Evolutionary conservation across 35 echinoderm and acorn worm genomes (phyloP).

Genomic region (Anneissia japonica): DNA sequence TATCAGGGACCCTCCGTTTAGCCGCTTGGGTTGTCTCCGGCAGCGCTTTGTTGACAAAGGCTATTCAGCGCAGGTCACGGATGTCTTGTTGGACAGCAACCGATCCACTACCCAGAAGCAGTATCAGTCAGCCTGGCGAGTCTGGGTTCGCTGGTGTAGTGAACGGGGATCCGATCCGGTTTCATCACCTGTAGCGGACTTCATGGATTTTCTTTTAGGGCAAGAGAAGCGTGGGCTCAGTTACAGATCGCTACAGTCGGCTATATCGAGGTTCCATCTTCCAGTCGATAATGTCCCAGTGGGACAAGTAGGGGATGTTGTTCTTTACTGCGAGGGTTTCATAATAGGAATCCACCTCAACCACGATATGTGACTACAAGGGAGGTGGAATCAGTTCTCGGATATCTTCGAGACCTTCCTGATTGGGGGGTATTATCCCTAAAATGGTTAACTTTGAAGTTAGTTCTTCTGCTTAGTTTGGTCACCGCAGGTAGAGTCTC

Average conservation of each 20-base stretch:
- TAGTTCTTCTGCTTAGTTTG: not conserved
- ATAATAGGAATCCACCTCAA: constrained; percentile 6
- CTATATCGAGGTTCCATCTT: not conserved
- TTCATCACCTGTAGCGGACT: constrained; percentile 16
- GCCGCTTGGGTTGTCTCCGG: constrained; percentile 16
- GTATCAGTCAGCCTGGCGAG: not conserved
- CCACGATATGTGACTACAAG: constrained; percentile 5
- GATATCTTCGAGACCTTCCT: not conserved
- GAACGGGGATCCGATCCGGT: constrained; percentile 21
- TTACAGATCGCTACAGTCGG: constrained; percentile 10
- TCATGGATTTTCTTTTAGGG: not conserved
- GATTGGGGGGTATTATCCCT: not conserved
- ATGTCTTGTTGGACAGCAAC: not conserved
- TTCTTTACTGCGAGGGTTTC: constrained; percentile 24
- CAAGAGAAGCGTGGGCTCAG: not conserved
- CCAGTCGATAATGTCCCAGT: not conserved
- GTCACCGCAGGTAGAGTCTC: not conserved
- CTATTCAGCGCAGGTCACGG: constrained; percentile 8
- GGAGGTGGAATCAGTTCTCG: constrained; percentile 18
- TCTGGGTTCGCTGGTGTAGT: constrained; percentile 26
- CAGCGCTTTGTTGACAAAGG: not conserved
- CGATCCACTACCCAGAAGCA: not conserved
- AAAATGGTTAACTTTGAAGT: constrained; percentile 17
- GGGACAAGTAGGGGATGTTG: not conserved
- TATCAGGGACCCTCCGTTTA: not conserved